Conservation (phyloP, 2,797 vertebrate genomes). For the Clamator glandarius region DNA sequence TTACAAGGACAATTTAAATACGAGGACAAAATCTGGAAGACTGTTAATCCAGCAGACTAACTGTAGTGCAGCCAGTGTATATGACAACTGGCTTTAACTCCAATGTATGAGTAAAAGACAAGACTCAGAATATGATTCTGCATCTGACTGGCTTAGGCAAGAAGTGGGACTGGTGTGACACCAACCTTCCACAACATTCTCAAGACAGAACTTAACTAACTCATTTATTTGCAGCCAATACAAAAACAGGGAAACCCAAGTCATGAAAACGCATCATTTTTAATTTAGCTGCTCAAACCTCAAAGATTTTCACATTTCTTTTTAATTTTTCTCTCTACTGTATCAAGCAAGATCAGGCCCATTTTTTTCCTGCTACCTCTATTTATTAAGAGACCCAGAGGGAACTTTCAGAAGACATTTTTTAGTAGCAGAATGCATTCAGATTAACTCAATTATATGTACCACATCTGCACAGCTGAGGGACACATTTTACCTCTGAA, state of each 20-base stretch:
- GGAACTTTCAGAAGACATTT: not conserved
- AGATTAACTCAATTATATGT: not conserved
- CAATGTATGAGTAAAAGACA: not conserved
- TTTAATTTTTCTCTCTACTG: not conserved
- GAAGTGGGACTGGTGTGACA: not conserved
- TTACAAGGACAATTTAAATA: not conserved
- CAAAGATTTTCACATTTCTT: not conserved
- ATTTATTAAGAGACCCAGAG: not conserved
- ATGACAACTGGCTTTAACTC: accelerated
- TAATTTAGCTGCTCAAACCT: not conserved
- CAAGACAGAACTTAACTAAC: not conserved
- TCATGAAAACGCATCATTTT: too few species aligned
- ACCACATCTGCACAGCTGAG: not conserved
- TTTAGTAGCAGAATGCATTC: not conserved
- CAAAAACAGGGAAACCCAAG: not conserved
- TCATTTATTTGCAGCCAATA: not conserved
- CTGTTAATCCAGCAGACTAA: not conserved
- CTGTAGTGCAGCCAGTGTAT: not conserved
- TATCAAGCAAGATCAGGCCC: not conserved
- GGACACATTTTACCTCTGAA: not conserved
- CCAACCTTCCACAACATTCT: not conserved
- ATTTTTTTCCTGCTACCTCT: not conserved
- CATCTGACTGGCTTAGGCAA: not conserved
- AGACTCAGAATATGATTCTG: not conserved
- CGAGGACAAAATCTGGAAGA: not conserved